phyloP scores from a whole-genome alignment of 2,888 invertebrate genomes.

The Aphidoletes aphidimyza region DNA sequence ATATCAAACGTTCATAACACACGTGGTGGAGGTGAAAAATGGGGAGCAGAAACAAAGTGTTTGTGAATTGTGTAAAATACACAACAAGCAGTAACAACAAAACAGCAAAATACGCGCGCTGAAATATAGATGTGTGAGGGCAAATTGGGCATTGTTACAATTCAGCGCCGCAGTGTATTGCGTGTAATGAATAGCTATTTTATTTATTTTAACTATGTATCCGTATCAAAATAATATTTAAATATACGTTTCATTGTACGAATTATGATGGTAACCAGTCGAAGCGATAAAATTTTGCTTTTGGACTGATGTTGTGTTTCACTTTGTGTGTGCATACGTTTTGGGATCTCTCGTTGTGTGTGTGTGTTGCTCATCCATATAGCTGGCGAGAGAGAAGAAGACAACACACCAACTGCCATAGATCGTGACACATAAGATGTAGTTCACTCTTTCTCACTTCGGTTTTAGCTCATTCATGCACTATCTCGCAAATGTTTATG shows the following conservation, averaged over 20 bases:
- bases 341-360: background rate
- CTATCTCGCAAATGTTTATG: background rate
- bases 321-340: background rate
- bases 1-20: no score
- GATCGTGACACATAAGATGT: conserved; percentile 47
- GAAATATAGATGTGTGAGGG: background rate
- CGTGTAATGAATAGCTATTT: conserved; percentile 49
- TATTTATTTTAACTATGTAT: conserved; percentile 20
- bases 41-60: background rate
- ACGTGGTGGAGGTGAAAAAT: no score
- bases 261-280: background rate
- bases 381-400: background rate
- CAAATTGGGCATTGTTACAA: conserved; percentile 1
- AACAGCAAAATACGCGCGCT: background rate
- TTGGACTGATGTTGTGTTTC: background rate
- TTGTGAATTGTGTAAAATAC: no score
- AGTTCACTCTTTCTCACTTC: background rate
- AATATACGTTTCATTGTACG: conserved; percentile 42
- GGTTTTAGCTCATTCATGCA: background rate
- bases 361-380: background rate
- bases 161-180: background rate
- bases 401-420: conserved; percentile 8
- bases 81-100: background rate
- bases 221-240: conserved; percentile 49
- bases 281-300: conserved; percentile 42